These are phyloP conservation scores for Neodiprion lecontei DNA, from an alignment of 1,140 invertebrate species.

Conservation along the genomic window DNA sequence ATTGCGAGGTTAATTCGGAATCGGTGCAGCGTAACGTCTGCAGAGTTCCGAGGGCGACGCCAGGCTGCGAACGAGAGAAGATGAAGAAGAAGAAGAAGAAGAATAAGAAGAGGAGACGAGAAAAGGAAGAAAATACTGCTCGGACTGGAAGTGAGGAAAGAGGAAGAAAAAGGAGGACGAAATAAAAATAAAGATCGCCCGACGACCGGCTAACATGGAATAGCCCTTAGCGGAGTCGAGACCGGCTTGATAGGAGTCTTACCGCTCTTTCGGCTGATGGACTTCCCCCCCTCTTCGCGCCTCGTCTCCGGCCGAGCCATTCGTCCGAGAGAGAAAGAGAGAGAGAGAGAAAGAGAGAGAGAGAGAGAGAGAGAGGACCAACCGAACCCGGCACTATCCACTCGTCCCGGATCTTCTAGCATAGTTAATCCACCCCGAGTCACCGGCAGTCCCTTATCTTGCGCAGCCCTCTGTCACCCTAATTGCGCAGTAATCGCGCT, in stretches of 20 bases:
- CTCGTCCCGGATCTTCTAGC: conserved; percentile 27
- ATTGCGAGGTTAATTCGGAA: too few relatives aligned
- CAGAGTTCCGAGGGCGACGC: conserved; percentile 51
- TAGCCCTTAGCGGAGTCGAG: conserved; percentile 55
- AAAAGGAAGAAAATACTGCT: neutral
- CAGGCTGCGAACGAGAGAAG: conserved; percentile 48
- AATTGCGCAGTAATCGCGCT: neutral
- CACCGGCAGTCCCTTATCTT: neutral
- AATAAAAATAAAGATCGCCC: conserved; percentile 49
- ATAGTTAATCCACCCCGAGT: too few relatives aligned
- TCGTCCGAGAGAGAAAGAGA: too few relatives aligned
- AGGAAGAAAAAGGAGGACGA: conserved; percentile 32
- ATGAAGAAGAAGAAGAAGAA: conserved; percentile 39
- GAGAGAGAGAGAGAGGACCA: too few relatives aligned
- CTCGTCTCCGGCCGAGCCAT: too few relatives aligned
- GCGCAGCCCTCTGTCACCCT: neutral
- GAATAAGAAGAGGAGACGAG: conserved; percentile 14
- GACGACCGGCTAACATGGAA: conserved; percentile 60
- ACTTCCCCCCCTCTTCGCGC: conserved; percentile 27
- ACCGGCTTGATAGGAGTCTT: conserved; percentile 50
- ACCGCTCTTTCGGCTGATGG: conserved; percentile 54
- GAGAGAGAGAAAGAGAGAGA: too few relatives aligned
- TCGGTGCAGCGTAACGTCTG: neutral
- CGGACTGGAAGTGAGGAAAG: conserved; percentile 12
- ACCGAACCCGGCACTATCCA: conserved; percentile 31